Percentiles rank a stretch among this genome's conserved stretches.
These are phyloP conservation scores for Sympetrum striolatum DNA, from an alignment of 2,888 invertebrate genomes.

Conservation along the genomic window DNA sequence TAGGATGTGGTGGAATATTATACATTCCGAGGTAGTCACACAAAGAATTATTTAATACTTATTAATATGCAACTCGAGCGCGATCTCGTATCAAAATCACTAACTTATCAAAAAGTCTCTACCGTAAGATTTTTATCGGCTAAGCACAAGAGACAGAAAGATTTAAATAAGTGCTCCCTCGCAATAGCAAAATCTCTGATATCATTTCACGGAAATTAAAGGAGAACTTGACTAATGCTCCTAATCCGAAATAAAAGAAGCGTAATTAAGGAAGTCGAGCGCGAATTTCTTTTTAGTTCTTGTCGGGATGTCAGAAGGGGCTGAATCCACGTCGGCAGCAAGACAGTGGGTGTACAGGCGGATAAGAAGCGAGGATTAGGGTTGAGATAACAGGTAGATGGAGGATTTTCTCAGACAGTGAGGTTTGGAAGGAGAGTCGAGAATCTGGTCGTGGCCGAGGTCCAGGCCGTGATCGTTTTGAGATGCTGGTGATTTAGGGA, in stretches of 20 bases:
- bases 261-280: background rate
- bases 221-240: too few relatives aligned
- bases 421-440: background rate
- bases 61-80: too few relatives aligned
- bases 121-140: too few relatives aligned
- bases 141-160: too few relatives aligned
- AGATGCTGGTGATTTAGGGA: background rate
- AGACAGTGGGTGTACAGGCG: background rate
- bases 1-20: too few relatives aligned
- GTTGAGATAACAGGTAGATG: background rate
- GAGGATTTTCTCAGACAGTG: background rate
- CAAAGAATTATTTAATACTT: too few relatives aligned
- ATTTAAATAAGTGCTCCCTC: background rate
- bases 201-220: background rate
- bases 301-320: background rate
- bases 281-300: background rate
- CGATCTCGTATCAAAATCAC: too few relatives aligned
- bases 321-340: background rate
- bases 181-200: background rate
- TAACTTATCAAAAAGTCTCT: too few relatives aligned
- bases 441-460: background rate
- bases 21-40: too few relatives aligned
- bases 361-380: background rate
- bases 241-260: background rate
- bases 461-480: background rate